These are phyloP conservation scores for Drosophila yakuba DNA, from an alignment of 1,140 invertebrate genomes.

Conservation along the genomic window DNA sequence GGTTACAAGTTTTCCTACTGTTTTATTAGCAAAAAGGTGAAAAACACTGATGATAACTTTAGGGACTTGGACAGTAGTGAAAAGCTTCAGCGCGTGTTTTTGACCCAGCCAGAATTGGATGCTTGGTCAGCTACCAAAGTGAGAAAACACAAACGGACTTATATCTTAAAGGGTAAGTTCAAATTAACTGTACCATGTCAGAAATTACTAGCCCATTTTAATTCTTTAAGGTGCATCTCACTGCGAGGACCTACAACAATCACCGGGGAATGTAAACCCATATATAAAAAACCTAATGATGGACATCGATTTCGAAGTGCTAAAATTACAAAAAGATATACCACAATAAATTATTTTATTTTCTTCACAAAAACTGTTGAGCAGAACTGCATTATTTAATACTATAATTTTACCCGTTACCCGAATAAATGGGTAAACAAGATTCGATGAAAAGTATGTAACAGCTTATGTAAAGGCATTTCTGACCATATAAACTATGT, in stretches of 20 bases:
- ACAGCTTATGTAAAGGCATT: no score
- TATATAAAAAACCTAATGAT: background rate
- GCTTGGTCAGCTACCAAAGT: slow-evolving; percentile 7
- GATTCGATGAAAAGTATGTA: no score
- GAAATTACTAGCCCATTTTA: background rate
- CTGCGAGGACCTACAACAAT: slow-evolving; percentile 4
- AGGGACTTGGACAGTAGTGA: background rate
- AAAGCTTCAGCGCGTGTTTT: background rate
- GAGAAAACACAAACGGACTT: slow-evolving; percentile 14
- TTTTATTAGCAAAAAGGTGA: background rate
- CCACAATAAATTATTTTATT: background rate
- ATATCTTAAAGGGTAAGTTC: background rate
- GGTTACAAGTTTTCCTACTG: background rate
- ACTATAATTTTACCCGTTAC: no score
- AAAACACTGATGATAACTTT: slow-evolving; percentile 3
- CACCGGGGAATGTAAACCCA: background rate
- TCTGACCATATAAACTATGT: no score
- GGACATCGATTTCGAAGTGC: slow-evolving; percentile 3
- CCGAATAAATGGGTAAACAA: no score
- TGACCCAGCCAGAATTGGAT: slow-evolving; percentile 10
- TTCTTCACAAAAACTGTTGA: no score
- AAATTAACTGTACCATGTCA: no score
- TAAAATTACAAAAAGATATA: slow-evolving; percentile 1
- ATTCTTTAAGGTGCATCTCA: slow-evolving; percentile 1
- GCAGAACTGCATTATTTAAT: no score